Evolutionary conservation across 92 coral and sea anemone genomes (phyloP), one percentile per base, ranked within the genome.

Genomic region (Pocillopora grandis): DNA sequence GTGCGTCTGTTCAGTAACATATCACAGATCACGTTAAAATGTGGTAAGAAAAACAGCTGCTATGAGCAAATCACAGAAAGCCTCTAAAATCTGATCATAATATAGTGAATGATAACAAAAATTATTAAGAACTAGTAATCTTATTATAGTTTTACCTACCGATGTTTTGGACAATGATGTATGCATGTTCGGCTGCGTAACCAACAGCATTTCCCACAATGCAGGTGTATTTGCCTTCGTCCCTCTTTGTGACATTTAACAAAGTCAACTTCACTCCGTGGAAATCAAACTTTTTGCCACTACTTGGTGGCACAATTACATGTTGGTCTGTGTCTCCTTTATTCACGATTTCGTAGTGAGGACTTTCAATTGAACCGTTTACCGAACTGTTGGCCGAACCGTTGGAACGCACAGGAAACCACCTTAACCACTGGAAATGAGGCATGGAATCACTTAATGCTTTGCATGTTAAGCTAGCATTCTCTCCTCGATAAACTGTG

Each of bases 401-500:
- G 73, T 93, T 90, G 31, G 62, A 55, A 48, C 52, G 21, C 13
- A 71, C 62, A 1, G 76, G 14, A 59, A 71, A 71, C 94, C 94
- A 92, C 15, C 91, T 81, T 10, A 95, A 49, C 95, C 95, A 95
- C 76, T 93, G 98, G 88, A 96, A 92, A 71, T 96, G 99, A n/a
- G 99, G 99, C 92, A 89, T 76, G 11, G 94, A 84, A 64, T 96
- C 99, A 75, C 96, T 94, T 1, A 90, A 55, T 0, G 92, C 96
- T 57, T 76, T 87, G 78, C 99, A 96, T 37, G 35, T 66, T 5
- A 94, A 84, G 1, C 95, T 90, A 27, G 86, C 98, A 56, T 94
- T 92, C 15, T 87, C 83, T 59, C 99, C 99, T 19, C 58, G 90
- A 57, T 13, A 60, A 48, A 79, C 94, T 0, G 99, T 96, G 6